Evolutionary conservation across 2,797 vertebrate species (phyloP), one percentile per base, ranked within the genome.

Genomic region (Pipistrellus pygmaeus): DNA sequence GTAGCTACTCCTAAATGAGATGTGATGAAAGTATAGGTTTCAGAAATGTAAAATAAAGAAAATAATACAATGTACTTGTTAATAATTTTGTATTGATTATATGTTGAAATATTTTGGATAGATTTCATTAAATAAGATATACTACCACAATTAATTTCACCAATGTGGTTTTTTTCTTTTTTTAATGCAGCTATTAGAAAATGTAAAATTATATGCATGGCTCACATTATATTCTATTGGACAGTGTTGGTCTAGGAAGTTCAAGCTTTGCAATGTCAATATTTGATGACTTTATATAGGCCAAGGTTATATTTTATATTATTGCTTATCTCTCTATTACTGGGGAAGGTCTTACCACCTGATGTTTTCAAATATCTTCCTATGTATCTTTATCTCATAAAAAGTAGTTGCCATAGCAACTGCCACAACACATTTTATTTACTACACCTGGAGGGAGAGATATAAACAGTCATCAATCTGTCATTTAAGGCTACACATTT

Each of bases 391-490:
- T 77, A 71, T 69, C 90, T 91, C 84, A 46, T 91, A 90, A 85
- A 71, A 93, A 89, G 53, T 23, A 46, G 77, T 92, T 91, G 48
- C 76, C 69, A 77, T 62, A 83, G 92, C 62, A 86, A 93, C 68
- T 62, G 55, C 51, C 51, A 78, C 76, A 82, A 41, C 17, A 72
- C 30, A 53, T 64, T 92, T 15, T 91, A 64, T 94, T 84, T 92
- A 95, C 85, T 92, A 87, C 14, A 86, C 51, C 62, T 93, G 73
- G 27, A 92, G 60, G 68, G 25, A 78, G 30, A 90, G 66, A 57
- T 53, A n/a, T 69, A 86, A 88, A 93, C 78, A 90, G 81, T 93
- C 41, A 93, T 38, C 78, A 62, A 30, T 76, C 81, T 69, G 18
- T 88, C 90, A 82, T 64, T 73, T 53, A 23, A 77, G 30, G 69